Evolutionary conservation across 1,140 invertebrate species (phyloP).

Genomic region (Drosophila willistoni): DNA sequence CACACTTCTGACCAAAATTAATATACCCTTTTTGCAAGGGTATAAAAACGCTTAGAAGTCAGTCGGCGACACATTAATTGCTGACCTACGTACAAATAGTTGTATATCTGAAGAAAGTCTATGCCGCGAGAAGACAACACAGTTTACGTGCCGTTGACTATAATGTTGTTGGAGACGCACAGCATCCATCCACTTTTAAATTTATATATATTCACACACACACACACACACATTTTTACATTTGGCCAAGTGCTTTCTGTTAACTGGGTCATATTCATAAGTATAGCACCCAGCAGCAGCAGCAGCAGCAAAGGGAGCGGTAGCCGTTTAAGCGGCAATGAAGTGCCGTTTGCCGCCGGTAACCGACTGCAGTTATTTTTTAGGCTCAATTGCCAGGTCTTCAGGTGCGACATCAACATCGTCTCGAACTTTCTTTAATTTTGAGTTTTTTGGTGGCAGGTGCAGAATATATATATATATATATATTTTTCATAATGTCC

Average conservation of each 20-base stretch:
- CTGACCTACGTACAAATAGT: slow-evolving; percentile 35
- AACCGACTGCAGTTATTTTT: slow-evolving; percentile 57
- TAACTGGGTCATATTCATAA: slow-evolving; percentile 80
- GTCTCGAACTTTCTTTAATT: slow-evolving; percentile 70
- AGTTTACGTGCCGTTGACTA: slow-evolving; percentile 23
- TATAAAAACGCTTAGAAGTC: slow-evolving; percentile 57
- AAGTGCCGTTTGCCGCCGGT: slow-evolving; percentile 53
- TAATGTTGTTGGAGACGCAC: slow-evolving; percentile 25
- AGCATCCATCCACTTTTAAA: slow-evolving; percentile 36
- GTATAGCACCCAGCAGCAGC: slow-evolving; percentile 75
- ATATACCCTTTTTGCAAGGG: too few species aligned
- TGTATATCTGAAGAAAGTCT: slow-evolving; percentile 60
- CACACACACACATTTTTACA: slow-evolving; percentile 47
- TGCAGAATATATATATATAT: slow-evolving; percentile 43
- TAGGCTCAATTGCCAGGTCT: slow-evolving; percentile 48
- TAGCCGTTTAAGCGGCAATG: slow-evolving; percentile 15
- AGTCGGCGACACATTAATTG: slow-evolving; percentile 75
- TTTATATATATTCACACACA: slow-evolving; percentile 13
- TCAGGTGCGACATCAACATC: not conserved
- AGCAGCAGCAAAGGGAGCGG: slow-evolving; percentile 21
- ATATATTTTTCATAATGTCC: slow-evolving; percentile 20
- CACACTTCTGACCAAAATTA: too few species aligned
- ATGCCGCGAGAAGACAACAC: slow-evolving; percentile 31
- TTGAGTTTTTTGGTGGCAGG: slow-evolving; percentile 49
- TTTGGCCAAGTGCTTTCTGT: slow-evolving; percentile 31